Evolutionary conservation across 1,140 invertebrate genomes (phyloP).

Genomic region (Monomorium pharaonis): DNA sequence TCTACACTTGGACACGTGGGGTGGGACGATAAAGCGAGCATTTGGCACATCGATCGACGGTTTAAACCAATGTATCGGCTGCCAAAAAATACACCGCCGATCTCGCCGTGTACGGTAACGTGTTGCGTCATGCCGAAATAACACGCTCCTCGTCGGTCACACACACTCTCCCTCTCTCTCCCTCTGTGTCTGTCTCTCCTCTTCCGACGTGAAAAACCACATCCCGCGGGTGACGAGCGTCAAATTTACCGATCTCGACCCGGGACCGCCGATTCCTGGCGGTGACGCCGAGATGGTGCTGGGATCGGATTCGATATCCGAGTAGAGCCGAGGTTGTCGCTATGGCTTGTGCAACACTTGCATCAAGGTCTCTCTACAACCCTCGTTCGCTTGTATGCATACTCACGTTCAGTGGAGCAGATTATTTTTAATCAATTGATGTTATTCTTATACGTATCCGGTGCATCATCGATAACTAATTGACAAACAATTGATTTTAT

Average conservation of each 20-base stretch:
- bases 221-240: conserved; percentile 30
- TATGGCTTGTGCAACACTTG: neutral
- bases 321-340: neutral
- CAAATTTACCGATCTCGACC: conserved; percentile 75
- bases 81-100: conserved; percentile 56
- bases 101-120: conserved; percentile 48
- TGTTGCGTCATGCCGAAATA: conserved; percentile 24
- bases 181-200: conserved; percentile 13
- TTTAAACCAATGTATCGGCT: conserved; percentile 54
- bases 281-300: conserved; percentile 75
- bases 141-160: conserved; percentile 41
- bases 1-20: neutral
- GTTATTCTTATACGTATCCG: neutral
- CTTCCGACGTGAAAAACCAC: conserved; percentile 27
- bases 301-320: conserved; percentile 51
- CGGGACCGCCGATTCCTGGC: conserved; percentile 64
- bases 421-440: neutral
- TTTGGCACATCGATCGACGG: conserved; percentile 65
- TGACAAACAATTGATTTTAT: neutral
- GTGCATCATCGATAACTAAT: neutral
- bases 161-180: conserved; percentile 24
- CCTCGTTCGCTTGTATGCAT: neutral
- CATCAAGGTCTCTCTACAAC: too few relatives aligned
- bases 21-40: conserved; percentile 51
- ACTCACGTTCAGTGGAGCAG: neutral